Evolutionary conservation across 2,797 vertebrate species (phyloP).

Genomic region (Eurystomus glaucurus): DNA sequence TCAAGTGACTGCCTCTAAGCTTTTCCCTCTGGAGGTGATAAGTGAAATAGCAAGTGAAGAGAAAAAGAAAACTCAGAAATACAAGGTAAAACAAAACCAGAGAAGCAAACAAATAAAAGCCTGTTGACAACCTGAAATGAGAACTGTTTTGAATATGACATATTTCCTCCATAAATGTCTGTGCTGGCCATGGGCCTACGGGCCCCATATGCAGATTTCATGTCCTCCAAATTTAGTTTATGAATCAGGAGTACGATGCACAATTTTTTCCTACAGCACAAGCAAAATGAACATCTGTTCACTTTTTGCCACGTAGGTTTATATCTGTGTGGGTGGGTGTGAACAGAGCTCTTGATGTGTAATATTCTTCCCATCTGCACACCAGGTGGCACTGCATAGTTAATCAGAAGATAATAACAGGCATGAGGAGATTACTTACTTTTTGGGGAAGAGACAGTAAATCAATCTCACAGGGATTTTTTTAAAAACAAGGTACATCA

Average conservation of each 20-base stretch:
- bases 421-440: constrained; percentile 75
- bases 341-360: constrained; percentile 80
- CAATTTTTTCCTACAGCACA: constrained; percentile 73
- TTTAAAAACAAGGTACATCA: constrained; percentile 30
- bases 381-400: constrained; percentile 82
- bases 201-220: constrained; percentile 69
- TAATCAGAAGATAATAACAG: constrained; percentile 81
- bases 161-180: constrained; percentile 55
- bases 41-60: background rate
- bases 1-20: background rate
- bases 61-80: background rate
- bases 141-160: constrained; percentile 32
- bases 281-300: constrained; percentile 85
- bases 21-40: background rate
- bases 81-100: constrained; percentile 22
- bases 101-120: constrained; percentile 27
- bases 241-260: constrained; percentile 77
- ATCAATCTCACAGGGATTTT: constrained; percentile 51
- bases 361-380: constrained; percentile 82
- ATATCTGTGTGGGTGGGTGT: constrained; percentile 76
- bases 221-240: constrained; percentile 79
- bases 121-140: constrained; percentile 36
- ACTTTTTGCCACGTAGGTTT: constrained; percentile 80
- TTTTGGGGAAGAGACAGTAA: constrained; percentile 75
- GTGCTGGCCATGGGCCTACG: constrained; percentile 56